Percentiles rank a stretch among this genome's conserved stretches.
phyloP scores from a whole-genome alignment of 35 echinoderm and acorn worm species.

The Apostichopus japonicus region DNA sequence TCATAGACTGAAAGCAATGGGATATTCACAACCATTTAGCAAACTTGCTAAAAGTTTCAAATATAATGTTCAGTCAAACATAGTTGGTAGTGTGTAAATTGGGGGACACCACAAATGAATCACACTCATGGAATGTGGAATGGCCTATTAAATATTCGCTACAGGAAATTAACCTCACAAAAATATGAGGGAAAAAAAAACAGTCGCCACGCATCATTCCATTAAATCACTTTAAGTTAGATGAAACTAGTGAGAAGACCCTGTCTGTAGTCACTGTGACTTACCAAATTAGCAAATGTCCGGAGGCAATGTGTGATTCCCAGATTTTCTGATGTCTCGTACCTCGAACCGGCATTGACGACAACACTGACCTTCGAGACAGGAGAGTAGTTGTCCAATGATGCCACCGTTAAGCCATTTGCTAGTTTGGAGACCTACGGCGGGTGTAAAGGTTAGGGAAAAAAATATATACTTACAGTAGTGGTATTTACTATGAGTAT shows the following conservation, averaged over 20 bases:
- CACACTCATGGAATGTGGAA: no score
- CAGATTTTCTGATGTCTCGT: slow-evolving; percentile 77
- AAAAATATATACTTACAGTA: neutral
- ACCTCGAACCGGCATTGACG: slow-evolving; percentile 85
- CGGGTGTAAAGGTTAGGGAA: neutral
- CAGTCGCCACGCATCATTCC: neutral
- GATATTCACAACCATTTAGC: neutral
- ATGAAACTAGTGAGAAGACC: neutral
- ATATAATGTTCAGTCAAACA: no score
- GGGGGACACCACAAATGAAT: no score
- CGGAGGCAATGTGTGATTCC: slow-evolving; percentile 87
- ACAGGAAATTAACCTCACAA: no score
- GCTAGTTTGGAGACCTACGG: slow-evolving; percentile 82
- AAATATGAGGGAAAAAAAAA: neutral
- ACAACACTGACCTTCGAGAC: slow-evolving; percentile 80
- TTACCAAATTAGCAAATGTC: slow-evolving; percentile 86
- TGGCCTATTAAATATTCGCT: no score
- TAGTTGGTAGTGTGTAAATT: no score
- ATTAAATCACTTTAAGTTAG: neutral
- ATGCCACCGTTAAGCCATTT: slow-evolving; percentile 92
- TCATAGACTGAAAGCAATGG: neutral
- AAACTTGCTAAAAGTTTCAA: neutral
- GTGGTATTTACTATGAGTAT: neutral
- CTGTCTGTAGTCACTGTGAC: neutral
- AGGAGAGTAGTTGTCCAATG: slow-evolving; percentile 91